Evolutionary conservation across 2,888 invertebrate species (phyloP).

Genomic region (Colostygia pectinataria): DNA sequence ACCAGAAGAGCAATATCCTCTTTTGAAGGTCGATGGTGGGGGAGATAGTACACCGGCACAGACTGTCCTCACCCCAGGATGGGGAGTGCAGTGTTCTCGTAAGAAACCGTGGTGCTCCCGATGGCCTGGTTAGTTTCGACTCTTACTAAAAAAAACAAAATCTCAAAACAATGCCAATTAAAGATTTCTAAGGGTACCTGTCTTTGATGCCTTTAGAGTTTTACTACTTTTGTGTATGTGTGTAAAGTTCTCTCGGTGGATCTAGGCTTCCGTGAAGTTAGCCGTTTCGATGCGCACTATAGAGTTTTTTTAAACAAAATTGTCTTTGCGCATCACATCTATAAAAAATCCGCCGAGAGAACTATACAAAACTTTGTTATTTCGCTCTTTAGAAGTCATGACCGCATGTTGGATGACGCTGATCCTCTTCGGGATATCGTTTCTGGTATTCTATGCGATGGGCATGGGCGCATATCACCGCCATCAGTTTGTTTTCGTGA

Average conservation of each 20-base stretch:
- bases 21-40: conserved; percentile 61
- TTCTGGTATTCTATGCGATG: conserved; percentile 62
- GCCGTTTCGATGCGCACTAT: no score
- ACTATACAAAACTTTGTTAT: no score
- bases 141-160: no score
- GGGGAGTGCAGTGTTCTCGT: conserved; percentile 52
- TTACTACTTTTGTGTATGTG: no score
- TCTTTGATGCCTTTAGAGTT: no score
- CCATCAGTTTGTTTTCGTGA: conserved; percentile 53
- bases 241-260: no score
- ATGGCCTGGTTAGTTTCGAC: conserved; percentile 60
- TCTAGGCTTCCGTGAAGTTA: no score
- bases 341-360: no score
- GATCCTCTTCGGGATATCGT: conserved; percentile 62
- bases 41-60: conserved; percentile 45
- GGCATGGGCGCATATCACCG: conserved; percentile 58
- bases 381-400: conserved; percentile 64
- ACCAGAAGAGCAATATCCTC: conserved; percentile 63
- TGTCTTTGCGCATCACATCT: no score
- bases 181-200: no score
- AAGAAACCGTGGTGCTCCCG: conserved; percentile 55
- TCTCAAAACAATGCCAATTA: no score
- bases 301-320: no score
- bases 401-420: conserved; percentile 73
- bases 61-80: conserved; percentile 41